Evolutionary conservation across 2,888 invertebrate genomes (phyloP).

Genomic region (Isotomurus palustris): DNA sequence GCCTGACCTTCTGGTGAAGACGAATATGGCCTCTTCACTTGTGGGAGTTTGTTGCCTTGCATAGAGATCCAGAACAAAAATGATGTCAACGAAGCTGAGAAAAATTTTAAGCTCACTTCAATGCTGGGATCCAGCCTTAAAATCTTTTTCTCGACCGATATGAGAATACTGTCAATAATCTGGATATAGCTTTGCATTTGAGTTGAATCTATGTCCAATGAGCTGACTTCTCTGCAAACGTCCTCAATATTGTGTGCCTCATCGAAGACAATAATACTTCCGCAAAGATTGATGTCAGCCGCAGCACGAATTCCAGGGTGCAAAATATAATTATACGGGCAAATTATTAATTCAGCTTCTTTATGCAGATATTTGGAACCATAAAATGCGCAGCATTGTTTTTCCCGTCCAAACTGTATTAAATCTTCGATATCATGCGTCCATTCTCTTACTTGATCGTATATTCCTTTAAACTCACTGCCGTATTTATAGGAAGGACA

Average conservation of each 20-base stretch:
- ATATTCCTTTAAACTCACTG: too few species aligned
- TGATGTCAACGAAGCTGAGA: too few species aligned
- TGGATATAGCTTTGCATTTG: neutral
- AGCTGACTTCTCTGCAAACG: slow-evolving; percentile 52
- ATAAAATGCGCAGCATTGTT: slow-evolving; percentile 29
- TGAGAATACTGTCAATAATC: too few species aligned
- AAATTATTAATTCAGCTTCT: slow-evolving; percentile 53
- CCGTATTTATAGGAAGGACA: too few species aligned
- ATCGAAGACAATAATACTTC: slow-evolving; percentile 54
- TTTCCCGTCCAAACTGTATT: slow-evolving; percentile 9
- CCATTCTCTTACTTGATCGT: too few species aligned
- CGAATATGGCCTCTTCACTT: too few species aligned
- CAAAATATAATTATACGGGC: slow-evolving; percentile 58
- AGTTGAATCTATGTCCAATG: slow-evolving; percentile 5
- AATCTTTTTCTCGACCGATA: too few species aligned
- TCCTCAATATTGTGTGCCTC: slow-evolving; percentile 60
- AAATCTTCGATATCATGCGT: slow-evolving; percentile 41
- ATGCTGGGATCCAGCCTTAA: too few species aligned
- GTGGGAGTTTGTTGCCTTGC: too few species aligned
- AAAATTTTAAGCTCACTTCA: too few species aligned
- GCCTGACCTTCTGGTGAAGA: too few species aligned
- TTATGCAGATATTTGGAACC: slow-evolving; percentile 18
- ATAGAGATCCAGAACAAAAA: too few species aligned
- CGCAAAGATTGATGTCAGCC: slow-evolving; percentile 50
- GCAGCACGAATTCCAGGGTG: slow-evolving; percentile 51